These are phyloP conservation scores for Eupithecia vulgata DNA, from an alignment of 2,888 invertebrate species.

Conservation along the genomic window DNA sequence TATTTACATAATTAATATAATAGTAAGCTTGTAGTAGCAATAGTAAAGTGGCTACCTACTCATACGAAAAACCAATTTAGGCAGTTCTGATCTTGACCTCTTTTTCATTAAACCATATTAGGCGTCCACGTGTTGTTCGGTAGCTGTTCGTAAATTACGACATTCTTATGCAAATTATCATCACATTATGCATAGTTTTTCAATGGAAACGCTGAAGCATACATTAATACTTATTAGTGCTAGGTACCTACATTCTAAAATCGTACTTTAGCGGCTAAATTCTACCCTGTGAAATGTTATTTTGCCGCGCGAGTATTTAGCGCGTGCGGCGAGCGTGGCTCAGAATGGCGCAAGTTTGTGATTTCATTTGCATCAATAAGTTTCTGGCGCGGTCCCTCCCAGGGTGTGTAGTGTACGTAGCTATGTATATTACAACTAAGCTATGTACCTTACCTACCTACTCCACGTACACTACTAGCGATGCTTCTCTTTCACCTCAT, in stretches of 20 bases:
- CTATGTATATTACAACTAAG: conserved; percentile 12
- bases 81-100: conserved; percentile 25
- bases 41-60: background rate
- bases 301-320: background rate
- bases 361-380: conserved; percentile 35
- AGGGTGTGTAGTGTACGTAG: conserved; percentile 13
- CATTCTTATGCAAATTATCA: conserved; percentile 61
- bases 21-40: background rate
- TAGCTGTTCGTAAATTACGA: conserved; percentile 50
- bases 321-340: conserved; percentile 18
- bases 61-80: background rate
- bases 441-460: background rate
- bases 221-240: background rate
- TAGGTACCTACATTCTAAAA: background rate
- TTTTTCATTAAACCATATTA: conserved; percentile 35
- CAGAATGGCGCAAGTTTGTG: conserved; percentile 28
- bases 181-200: background rate
- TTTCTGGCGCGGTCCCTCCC: conserved; percentile 9
- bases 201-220: background rate
- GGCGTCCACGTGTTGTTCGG: conserved; percentile 51
- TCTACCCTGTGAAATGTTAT: background rate
- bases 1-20: conserved; percentile 24
- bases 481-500: background rate
- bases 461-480: background rate
- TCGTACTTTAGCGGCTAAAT: background rate